These are phyloP conservation scores for Drosophila birchii DNA, from an alignment of 2,888 invertebrate species.

Conservation along the genomic window DNA sequence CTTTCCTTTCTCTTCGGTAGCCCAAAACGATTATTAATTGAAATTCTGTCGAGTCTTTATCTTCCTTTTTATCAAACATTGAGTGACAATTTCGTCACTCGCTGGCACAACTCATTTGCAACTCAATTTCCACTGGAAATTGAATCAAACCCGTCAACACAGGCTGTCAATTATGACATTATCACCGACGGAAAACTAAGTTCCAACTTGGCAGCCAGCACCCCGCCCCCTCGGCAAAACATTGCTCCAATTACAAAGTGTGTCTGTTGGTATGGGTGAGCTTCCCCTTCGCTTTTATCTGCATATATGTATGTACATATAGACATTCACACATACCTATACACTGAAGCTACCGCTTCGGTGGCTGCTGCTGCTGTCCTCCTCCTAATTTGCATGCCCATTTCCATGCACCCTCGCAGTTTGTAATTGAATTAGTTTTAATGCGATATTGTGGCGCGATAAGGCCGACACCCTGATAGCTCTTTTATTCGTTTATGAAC, in stretches of 20 bases:
- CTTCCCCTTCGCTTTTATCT: constrained; percentile 11
- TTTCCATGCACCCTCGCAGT: constrained; percentile 40
- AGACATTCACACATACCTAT: neutral
- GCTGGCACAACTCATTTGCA: constrained; percentile 44
- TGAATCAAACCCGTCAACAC: constrained; percentile 58
- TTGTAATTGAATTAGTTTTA: constrained; percentile 76
- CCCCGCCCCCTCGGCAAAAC: constrained; percentile 28
- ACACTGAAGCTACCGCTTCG: constrained; percentile 8
- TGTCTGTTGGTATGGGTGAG: constrained; percentile 11
- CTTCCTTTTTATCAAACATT: constrained; percentile 21
- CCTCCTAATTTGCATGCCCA: constrained; percentile 50
- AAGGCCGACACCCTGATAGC: constrained; percentile 46
- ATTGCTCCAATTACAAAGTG: constrained; percentile 68
- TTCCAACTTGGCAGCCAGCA: constrained; percentile 36
- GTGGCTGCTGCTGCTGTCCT: constrained; percentile 1
- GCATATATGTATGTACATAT: constrained; percentile 4
- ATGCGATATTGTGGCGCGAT: constrained; percentile 57
- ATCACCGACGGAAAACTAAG: constrained; percentile 45
- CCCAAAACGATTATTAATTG: constrained; percentile 1
- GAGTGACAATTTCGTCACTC: constrained; percentile 27
- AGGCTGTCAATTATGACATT: constrained; percentile 57
- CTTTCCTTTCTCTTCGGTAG: neutral
- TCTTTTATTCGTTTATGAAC: constrained; percentile 36
- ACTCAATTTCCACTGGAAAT: constrained; percentile 39
- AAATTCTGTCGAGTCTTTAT: constrained; percentile 13